Evolutionary conservation across 2,888 invertebrate genomes (phyloP), one percentile per base, ranked within the genome.

Genomic region (Drosophila rellima): DNA sequence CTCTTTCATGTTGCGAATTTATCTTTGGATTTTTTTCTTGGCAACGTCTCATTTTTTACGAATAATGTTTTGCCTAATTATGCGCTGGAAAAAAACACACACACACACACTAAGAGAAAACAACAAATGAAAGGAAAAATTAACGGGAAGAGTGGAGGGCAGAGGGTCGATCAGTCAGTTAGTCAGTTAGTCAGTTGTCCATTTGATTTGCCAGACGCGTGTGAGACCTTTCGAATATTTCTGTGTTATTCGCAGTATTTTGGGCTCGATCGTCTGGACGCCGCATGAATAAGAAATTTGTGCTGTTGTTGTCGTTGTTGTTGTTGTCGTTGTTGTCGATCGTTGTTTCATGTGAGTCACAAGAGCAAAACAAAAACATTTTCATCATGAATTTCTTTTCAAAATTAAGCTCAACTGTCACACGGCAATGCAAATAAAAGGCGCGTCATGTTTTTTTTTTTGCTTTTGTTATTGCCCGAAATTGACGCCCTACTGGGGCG

Each of bases 181-280:
- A 57, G 56, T 57, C 70, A 62, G 48, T 74, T 67, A 78, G 82
- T 69, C 61, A 72, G 61, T 63, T 76, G 87, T 80, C 89, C 81
- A 54, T 88, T 83, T 89, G 89, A 89, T 78, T 77, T 89, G 89
- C 84, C 89, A 87, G 85, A 87, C 89, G 83, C 84, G 89, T 81
- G 89, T 82, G 61, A 84, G 85, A 87, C 82, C 89, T 89, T 82
- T 82, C 82, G 70, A 87, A 84, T 87, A 72, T 75, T 29, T 75
- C 23, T 74, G 44, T 60, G 44, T 13, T 44, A 52, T 42, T 54
- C 42, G n/a, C 15, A 31, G 44, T 54, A 48, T 56, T 40, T 67
- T 66, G 59, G 68, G 68, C 71, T 44, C 82, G 85, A 85, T 88
- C 82, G 73, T 67, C 44, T 61, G 61, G 42, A 84, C 83, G 83